Percentiles rank a stretch among this genome's conserved stretches.
Conservation (phyloP, 2,888 invertebrate genomes). For the Beris chalybata region DNA sequence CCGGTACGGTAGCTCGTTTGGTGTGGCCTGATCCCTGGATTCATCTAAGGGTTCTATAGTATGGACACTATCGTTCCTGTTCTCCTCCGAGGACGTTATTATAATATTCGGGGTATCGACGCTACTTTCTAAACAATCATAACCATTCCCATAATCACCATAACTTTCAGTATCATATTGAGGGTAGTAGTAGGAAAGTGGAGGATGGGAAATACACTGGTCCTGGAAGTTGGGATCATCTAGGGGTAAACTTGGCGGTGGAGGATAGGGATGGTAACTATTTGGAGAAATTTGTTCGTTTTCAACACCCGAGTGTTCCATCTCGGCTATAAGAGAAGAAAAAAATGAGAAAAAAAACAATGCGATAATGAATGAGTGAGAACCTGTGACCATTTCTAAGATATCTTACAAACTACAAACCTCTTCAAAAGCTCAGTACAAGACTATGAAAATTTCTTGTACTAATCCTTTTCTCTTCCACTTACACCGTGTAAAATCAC, state of each 20-base stretch:
- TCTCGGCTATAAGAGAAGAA: constrained; percentile 50
- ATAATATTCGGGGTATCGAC: constrained; percentile 22
- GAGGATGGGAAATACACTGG: constrained; percentile 18
- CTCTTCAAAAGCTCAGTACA: too few relatives aligned
- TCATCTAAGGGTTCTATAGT: constrained; percentile 44
- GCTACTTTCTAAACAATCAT: constrained; percentile 5
- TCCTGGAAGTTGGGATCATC: constrained; percentile 10
- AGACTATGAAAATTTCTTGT: too few relatives aligned
- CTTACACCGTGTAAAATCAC: too few relatives aligned
- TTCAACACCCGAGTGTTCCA: constrained; percentile 54
- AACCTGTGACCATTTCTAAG: too few relatives aligned
- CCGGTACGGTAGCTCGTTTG: not conserved
- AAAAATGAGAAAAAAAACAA: constrained; percentile 28
- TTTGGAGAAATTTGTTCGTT: constrained; percentile 48
- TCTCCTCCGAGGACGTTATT: constrained; percentile 15
- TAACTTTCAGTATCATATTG: constrained; percentile 9
- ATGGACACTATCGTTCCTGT: not conserved
- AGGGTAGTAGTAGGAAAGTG: constrained; percentile 34
- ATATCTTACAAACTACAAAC: too few relatives aligned
- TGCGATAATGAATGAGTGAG: too few relatives aligned
- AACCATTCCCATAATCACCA: constrained; percentile 22
- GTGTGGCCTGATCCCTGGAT: not conserved
- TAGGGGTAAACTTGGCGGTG: not conserved
- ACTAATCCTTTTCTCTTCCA: too few relatives aligned
- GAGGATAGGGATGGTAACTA: constrained; percentile 34